A percentile compares a stretch with the other conserved stretches of the same genome.
These are phyloP conservation scores for Thysanoteuthis rhombus DNA, from an alignment of 2,888 invertebrate species.

Conservation along the genomic window DNA sequence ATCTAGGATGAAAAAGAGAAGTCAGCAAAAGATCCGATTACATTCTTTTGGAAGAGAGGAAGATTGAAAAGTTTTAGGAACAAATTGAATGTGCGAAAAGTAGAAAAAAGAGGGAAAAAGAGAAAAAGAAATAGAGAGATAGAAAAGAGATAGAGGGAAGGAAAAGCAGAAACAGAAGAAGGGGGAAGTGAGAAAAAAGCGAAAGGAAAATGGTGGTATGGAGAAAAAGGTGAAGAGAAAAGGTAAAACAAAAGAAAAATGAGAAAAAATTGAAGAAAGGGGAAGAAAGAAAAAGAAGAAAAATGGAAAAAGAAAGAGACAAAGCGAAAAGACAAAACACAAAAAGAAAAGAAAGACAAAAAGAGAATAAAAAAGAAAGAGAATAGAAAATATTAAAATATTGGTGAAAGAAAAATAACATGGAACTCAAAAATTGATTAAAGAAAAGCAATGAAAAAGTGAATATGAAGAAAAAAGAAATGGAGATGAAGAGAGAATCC, in stretches of 20 bases:
- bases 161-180: not conserved
- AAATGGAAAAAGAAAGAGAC: not conserved
- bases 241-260: rapidly evolving
- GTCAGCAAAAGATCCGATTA: not conserved
- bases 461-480: not conserved
- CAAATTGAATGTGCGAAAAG: not conserved
- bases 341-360: not conserved
- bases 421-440: no score
- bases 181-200: not conserved
- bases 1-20: not conserved
- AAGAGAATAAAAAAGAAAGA: not conserved
- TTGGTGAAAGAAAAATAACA: no score
- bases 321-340: not conserved
- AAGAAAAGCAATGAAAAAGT: not conserved
- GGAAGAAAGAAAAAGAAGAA: no score
- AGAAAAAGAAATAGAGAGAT: not conserved
- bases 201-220: no score
- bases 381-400: not conserved
- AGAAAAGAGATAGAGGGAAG: not conserved
- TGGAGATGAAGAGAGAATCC: no score
- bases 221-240: not conserved
- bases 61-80: not conserved
- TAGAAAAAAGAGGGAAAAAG: not conserved
- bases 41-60: not conserved
- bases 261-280: not conserved